Conservation (phyloP, 1,140 invertebrate species). For the Drosophila sturtevanti region DNA sequence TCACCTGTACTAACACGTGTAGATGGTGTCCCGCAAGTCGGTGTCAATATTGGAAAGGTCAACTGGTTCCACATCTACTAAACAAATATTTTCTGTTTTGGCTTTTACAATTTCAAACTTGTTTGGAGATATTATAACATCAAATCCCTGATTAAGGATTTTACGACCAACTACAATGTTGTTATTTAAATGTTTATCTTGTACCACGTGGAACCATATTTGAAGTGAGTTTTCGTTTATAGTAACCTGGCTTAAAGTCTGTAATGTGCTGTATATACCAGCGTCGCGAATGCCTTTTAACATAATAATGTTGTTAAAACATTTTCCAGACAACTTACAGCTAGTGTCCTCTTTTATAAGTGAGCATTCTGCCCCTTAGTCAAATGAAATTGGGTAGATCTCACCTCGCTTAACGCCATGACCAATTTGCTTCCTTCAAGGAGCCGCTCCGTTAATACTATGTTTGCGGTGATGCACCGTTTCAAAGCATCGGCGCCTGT, state of each 20-base stretch:
- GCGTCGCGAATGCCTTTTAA: too few relatives aligned
- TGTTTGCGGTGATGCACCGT: too few relatives aligned
- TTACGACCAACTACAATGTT: slow-evolving; percentile 12
- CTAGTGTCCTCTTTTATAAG: neutral
- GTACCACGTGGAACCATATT: neutral
- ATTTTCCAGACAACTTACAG: slow-evolving; percentile 8
- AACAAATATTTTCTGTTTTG: slow-evolving; percentile 5
- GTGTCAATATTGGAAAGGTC: slow-evolving; percentile 11
- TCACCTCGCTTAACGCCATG: neutral
- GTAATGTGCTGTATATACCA: slow-evolving; percentile 5
- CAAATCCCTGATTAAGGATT: slow-evolving; percentile 6
- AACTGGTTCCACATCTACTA: neutral
- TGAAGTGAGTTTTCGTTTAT: neutral
- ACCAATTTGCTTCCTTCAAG: too few relatives aligned
- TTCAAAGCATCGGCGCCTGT: too few relatives aligned
- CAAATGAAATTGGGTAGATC: too few relatives aligned
- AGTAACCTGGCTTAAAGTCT: slow-evolving; percentile 9
- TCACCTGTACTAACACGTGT: too few relatives aligned
- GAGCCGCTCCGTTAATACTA: too few relatives aligned
- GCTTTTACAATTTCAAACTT: slow-evolving; percentile 12
- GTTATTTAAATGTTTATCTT: slow-evolving; percentile 6
- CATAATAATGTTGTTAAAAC: slow-evolving; percentile 5
- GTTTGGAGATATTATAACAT: slow-evolving; percentile 2
- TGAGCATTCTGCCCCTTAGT: too few relatives aligned
- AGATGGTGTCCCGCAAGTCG: neutral